These are phyloP conservation scores for Leucoraja ocellata DNA, from an alignment of 2,797 vertebrate species.

Conservation along the genomic window DNA sequence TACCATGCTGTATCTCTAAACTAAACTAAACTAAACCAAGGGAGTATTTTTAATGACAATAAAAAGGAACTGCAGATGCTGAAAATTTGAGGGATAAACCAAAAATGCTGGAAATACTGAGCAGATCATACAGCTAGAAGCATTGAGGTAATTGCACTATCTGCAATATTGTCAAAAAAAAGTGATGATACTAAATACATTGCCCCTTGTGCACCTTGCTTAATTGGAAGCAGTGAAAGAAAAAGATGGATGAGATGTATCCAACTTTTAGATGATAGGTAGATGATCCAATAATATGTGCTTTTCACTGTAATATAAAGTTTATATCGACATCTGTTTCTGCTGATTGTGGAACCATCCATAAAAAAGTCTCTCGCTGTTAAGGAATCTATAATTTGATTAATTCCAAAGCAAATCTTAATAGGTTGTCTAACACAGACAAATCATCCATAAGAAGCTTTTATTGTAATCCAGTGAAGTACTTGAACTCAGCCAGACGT, in stretches of 20 bases:
- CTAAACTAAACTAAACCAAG: not conserved
- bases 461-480: not conserved
- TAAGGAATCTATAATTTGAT: not conserved
- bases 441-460: not conserved
- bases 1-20: too few relatives aligned
- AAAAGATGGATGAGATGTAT: not conserved
- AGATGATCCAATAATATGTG: not conserved
- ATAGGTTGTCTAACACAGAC: not conserved
- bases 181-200: not conserved
- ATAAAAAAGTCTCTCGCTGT: not conserved
- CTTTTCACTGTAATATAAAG: not conserved
- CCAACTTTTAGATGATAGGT: not conserved
- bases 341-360: not conserved
- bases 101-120: too few relatives aligned
- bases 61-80: too few relatives aligned
- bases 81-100: too few relatives aligned
- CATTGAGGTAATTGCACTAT: not conserved
- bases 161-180: not conserved
- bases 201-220: not conserved
- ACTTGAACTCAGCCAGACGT: not conserved
- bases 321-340: not conserved
- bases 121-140: too few relatives aligned
- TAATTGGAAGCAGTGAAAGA: not conserved
- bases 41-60: not conserved
- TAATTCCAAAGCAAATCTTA: not conserved